Conservation (phyloP, 2,888 invertebrate species). For the Stenurella melanura region DNA sequence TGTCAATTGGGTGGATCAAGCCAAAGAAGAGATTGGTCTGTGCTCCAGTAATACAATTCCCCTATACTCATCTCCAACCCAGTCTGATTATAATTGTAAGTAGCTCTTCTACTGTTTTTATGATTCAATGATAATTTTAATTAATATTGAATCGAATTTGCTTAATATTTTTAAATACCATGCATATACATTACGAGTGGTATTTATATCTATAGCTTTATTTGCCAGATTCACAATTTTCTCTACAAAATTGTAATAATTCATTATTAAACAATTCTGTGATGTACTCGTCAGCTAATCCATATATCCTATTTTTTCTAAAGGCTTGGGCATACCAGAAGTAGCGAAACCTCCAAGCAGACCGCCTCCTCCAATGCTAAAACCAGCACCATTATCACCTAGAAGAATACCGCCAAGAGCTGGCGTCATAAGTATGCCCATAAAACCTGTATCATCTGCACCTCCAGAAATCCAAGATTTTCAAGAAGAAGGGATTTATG, state of each 20-base stretch:
- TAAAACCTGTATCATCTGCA: conserved; percentile 61
- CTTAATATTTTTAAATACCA: too few species aligned
- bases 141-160: too few species aligned
- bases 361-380: conserved; percentile 73
- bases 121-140: too few species aligned
- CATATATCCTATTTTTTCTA: conserved; percentile 13
- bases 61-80: conserved; percentile 74
- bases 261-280: too few species aligned
- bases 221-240: neutral
- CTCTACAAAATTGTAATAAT: neutral
- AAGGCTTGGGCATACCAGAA: conserved; percentile 74
- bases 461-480: conserved; percentile 65
- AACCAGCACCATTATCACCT: conserved; percentile 75
- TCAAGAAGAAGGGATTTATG: conserved; percentile 75
- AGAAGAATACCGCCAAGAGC: conserved; percentile 70
- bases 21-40: conserved; percentile 88
- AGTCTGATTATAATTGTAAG: conserved; percentile 72
- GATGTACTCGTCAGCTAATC: too few species aligned
- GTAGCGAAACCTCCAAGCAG: conserved; percentile 73
- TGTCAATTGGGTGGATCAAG: conserved; percentile 88
- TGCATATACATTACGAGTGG: too few species aligned
- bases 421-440: conserved; percentile 75
- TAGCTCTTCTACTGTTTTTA: conserved; percentile 24
- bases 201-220: too few species aligned
- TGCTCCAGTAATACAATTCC: conserved; percentile 91